These are phyloP conservation scores for Nesometra sesokonis DNA, from an alignment of 35 echinoderm and acorn worm species.

Conservation along the genomic window DNA sequence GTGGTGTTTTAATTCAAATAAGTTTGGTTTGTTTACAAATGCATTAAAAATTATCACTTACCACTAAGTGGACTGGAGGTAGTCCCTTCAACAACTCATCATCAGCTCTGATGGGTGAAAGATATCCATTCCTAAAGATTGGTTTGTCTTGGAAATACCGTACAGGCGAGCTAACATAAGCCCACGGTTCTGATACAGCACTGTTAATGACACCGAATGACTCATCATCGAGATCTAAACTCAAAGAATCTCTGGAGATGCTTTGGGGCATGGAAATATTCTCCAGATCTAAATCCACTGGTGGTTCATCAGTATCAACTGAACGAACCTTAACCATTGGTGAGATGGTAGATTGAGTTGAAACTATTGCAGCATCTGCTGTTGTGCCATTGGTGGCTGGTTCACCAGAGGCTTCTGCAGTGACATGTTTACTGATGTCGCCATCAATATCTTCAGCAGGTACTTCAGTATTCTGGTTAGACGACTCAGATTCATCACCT, in stretches of 20 bases:
- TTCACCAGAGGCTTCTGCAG: too few relatives aligned
- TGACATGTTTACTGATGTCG: too few relatives aligned
- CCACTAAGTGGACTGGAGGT: conserved; percentile 78
- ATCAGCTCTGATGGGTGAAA: conserved; percentile 67
- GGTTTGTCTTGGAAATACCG: conserved; percentile 59
- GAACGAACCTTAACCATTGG: not conserved
- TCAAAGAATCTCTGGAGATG: conserved; percentile 11
- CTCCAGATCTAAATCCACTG: not conserved
- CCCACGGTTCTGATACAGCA: conserved; percentile 3
- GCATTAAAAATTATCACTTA: conserved; percentile 49
- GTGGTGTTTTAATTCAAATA: too few relatives aligned
- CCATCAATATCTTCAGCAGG: too few relatives aligned
- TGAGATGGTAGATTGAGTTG: not conserved
- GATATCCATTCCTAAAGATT: conserved; percentile 79
- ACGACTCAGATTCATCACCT: too few relatives aligned
- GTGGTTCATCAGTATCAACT: not conserved
- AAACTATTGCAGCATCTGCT: not conserved
- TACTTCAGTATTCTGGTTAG: too few relatives aligned
- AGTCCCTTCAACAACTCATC: conserved; percentile 83
- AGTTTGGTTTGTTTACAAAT: too few relatives aligned
- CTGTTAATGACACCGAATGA: not conserved
- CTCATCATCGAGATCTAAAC: conserved; percentile 51
- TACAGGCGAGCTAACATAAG: conserved; percentile 69
- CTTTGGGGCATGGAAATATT: not conserved
- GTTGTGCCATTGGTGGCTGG: not conserved